Conservation (phyloP, 2,113 vertebrate genomes). For the Chascanopsetta lugubris region DNA sequence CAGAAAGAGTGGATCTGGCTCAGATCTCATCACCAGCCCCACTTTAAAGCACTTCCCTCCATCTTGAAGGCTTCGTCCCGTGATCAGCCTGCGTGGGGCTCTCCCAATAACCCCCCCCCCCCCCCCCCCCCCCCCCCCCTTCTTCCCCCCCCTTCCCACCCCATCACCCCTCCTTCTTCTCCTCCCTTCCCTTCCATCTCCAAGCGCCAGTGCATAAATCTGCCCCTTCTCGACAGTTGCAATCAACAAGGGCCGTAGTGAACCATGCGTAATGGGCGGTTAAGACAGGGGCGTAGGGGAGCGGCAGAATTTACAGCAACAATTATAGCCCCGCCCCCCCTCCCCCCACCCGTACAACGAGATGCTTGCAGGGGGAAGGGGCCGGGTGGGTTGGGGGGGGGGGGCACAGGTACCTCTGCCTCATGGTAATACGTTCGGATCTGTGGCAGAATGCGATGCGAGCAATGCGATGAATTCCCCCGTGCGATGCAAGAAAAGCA, state of each 20-base stretch:
- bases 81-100: constrained; percentile 44
- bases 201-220: constrained; percentile 73
- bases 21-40: constrained; percentile 60
- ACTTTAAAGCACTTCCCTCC: constrained; percentile 44
- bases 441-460: too few species aligned
- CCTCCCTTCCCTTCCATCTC: constrained; percentile 54
- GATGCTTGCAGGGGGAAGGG: constrained; percentile 44
- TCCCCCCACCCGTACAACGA: constrained; percentile 60
- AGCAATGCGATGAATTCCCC: constrained; percentile 51
- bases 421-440: constrained; percentile 59
- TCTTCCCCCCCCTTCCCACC: constrained; percentile 49
- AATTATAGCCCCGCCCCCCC: constrained; percentile 80
- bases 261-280: constrained; percentile 79
- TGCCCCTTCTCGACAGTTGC: constrained; percentile 75
- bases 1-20: constrained; percentile 45
- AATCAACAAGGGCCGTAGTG: constrained; percentile 81
- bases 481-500: constrained; percentile 32
- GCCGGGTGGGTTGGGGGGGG: constrained; percentile 9
- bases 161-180: constrained; percentile 47
- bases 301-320: constrained; percentile 80
- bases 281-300: constrained; percentile 77
- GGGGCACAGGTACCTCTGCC: constrained; percentile 48
- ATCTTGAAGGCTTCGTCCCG: constrained; percentile 38
- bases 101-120: constrained; percentile 65
- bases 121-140: constrained; percentile 51